Conservation (phyloP, 2,113 vertebrate species). For the Peromyscus maniculatus region DNA sequence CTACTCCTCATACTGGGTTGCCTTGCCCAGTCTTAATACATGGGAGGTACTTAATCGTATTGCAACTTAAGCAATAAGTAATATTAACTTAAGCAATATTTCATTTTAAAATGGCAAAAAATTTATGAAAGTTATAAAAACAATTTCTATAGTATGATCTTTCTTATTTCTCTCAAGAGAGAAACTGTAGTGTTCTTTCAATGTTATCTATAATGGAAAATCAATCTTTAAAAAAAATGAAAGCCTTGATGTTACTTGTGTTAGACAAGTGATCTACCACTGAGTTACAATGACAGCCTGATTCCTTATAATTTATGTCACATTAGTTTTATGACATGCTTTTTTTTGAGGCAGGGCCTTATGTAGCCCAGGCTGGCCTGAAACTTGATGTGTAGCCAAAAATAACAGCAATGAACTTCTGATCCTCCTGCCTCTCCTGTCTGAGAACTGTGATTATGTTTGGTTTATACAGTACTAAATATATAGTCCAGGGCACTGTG, state of each 20-base stretch:
- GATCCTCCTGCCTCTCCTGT: not conserved
- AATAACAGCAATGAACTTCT: not conserved
- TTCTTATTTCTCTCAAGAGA: constrained; percentile 26
- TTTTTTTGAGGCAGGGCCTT: not conserved
- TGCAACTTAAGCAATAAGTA: not conserved
- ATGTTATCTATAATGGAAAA: constrained; percentile 50
- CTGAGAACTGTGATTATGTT: not conserved
- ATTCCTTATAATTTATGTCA: constrained; percentile 33
- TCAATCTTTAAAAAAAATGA: not conserved
- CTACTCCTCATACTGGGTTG: not conserved
- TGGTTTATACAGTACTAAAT: not conserved
- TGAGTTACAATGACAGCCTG: not conserved
- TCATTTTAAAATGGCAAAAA: not conserved
- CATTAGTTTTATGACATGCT: not conserved
- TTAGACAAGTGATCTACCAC: not conserved
- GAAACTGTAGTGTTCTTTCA: constrained; percentile 12
- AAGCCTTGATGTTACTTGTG: not conserved
- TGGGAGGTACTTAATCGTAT: not conserved
- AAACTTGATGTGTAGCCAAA: not conserved
- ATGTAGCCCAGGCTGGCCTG: not conserved
- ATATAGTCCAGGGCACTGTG: not conserved
- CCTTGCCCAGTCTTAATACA: not conserved
- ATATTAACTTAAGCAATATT: too few species aligned
- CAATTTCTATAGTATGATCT: constrained; percentile 50
- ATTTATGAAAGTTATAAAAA: constrained; percentile 28